Evolutionary conservation across 2,888 invertebrate species (phyloP).

Genomic region (Lobophora halterata): DNA sequence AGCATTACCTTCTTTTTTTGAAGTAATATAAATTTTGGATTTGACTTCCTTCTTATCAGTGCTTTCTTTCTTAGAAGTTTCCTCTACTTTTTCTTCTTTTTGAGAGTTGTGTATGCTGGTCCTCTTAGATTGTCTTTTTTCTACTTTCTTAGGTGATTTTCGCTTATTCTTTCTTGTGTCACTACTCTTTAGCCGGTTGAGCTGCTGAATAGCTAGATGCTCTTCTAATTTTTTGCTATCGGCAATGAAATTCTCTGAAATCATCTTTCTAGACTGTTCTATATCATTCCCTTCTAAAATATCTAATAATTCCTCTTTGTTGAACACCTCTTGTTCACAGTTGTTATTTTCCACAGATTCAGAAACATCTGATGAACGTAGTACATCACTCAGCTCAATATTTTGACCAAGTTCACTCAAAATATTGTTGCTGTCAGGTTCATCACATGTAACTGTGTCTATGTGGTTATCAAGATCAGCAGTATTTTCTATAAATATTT

Average conservation of each 20-base stretch:
- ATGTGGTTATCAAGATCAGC: conserved; percentile 43
- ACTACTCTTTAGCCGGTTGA: conserved; percentile 50
- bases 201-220: conserved; percentile 63
- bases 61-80: conserved; percentile 15
- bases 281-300: conserved; percentile 71
- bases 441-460: conserved; percentile 33
- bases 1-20: no score
- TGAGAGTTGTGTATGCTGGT: conserved; percentile 14
- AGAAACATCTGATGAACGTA: conserved; percentile 58
- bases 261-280: conserved; percentile 34
- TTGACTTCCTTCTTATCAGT: conserved; percentile 21
- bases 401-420: conserved; percentile 62
- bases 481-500: conserved; percentile 65
- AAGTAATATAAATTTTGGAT: no score
- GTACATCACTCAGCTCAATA: conserved; percentile 67
- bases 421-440: conserved; percentile 47
- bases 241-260: conserved; percentile 30
- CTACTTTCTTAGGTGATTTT: conserved; percentile 28
- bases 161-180: conserved; percentile 24
- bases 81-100: conserved; percentile 24
- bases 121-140: conserved; percentile 32
- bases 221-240: conserved; percentile 49
- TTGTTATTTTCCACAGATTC: conserved; percentile 65
- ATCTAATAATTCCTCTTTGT: conserved; percentile 71
- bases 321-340: conserved; percentile 66